Percentiles rank a stretch among this genome's conserved stretches.
phyloP scores from a whole-genome alignment of 2,797 vertebrate genomes.

The Neoniphon sammara region DNA sequence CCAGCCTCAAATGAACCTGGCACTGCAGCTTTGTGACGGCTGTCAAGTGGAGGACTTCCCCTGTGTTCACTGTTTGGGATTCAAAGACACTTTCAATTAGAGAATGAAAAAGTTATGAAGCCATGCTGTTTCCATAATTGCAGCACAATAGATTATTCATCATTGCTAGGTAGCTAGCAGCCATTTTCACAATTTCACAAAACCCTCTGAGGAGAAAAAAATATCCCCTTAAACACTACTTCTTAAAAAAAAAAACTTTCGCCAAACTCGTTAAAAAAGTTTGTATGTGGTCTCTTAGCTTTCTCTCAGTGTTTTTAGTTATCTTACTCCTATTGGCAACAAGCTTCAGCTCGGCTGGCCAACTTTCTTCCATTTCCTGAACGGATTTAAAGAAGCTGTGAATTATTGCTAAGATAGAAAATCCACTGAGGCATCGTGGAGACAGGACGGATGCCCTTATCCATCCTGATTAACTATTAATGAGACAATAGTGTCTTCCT shows the following conservation, averaged over 20 bases:
- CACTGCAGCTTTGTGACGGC: constrained; percentile 20
- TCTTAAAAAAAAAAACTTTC: constrained; percentile 24
- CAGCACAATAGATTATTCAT: constrained; percentile 51
- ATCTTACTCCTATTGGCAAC: constrained; percentile 22
- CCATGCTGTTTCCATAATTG: constrained; percentile 56
- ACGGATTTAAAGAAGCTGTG: constrained; percentile 46
- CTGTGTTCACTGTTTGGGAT: constrained; percentile 54
- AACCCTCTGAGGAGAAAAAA: constrained; percentile 14
- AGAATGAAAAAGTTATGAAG: constrained; percentile 23
- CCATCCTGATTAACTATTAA: constrained; percentile 50
- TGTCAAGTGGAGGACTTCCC: constrained; percentile 44
- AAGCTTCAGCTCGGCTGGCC: constrained; percentile 28
- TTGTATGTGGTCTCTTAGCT: constrained; percentile 44
- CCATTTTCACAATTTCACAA: constrained; percentile 21
- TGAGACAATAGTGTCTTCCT: constrained; percentile 34
- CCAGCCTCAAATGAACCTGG: constrained; percentile 28
- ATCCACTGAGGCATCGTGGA: constrained; percentile 47
- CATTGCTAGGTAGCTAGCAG: constrained; percentile 11
- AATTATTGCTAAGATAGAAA: constrained; percentile 35
- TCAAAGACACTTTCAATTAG: constrained; percentile 58
- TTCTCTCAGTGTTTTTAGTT: constrained; percentile 22
- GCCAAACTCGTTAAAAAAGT: constrained; percentile 62
- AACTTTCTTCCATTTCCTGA: constrained; percentile 30
- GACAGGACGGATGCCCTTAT: constrained; percentile 44
- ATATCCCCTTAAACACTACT: constrained; percentile 42